Base-by-base conservation (phyloP, 2,113 vertebrate species). In the Gnathonemus longibarbis region DNA sequence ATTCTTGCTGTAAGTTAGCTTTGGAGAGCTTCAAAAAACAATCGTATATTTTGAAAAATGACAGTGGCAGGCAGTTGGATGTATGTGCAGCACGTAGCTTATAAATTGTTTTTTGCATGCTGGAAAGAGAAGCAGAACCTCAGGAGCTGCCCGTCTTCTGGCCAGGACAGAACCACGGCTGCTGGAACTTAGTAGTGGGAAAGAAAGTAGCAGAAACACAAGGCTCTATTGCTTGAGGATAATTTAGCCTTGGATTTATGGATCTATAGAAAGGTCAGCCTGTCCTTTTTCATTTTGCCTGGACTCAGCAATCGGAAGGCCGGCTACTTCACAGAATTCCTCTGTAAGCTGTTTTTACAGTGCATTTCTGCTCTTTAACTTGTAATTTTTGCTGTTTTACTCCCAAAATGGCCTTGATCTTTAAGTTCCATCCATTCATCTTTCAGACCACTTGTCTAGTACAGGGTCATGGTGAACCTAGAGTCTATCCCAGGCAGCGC, bases 151-250 rank as follows among this genome's bases (percentile, higher is more conserved):
- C 35, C 2, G 15, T 19, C 35, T 42, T 80, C 19, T 42, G 53
- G 21, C 49, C 90, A 0, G 90, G 94, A 96, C 95, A 95, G 95
- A 95, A 94, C 92, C 91, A 89, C 80, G 91, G 89, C 95, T 96
- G 95, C 96, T 86, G 48, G n/a, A 42, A 42, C 31, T 80, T 80
- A 39, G 35, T 80, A 15, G 74, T 39, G 17, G 74, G 35, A 80
- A 80, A 8, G 74, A 21, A 77, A 91, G 86, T 58, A 35, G 83
- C 49, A 90, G 80, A 90, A 42, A 88, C 31, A 89, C 85, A 85
- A 89, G 90, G 80, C 88, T 86, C 90, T 90, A 27, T 46, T 89
- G 86, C 89, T 53, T 87, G 70, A 46, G 89, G 31, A 87, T 66
- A 70, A 87, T 85, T 50, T 49, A 8, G 24, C 19, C 7, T 46